phyloP scores from a whole-genome alignment of 2,113 vertebrate genomes.

The Serinus canaria region DNA sequence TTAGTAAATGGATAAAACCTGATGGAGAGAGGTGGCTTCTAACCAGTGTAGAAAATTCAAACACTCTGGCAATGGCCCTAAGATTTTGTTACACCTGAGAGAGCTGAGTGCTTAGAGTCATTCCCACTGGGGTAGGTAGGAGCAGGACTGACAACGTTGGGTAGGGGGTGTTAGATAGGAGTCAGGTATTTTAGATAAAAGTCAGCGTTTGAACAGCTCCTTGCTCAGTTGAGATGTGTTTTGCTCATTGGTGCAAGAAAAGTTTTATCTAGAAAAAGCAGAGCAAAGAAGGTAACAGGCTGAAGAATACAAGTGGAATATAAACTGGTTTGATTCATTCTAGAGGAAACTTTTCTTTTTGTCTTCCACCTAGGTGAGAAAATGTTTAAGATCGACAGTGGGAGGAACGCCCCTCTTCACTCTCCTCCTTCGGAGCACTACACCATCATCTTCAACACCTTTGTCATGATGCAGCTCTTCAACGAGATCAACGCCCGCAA shows the following conservation, averaged over 20 bases:
- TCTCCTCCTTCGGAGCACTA: slow-evolving; percentile 97
- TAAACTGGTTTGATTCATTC: background rate
- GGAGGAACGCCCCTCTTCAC: slow-evolving; percentile 92
- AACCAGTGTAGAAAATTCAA: background rate
- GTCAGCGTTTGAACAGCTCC: background rate
- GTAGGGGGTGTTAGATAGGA: background rate
- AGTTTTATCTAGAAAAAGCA: background rate
- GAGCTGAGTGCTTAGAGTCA: background rate
- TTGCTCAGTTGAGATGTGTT: background rate
- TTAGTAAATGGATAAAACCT: background rate
- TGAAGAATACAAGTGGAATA: background rate
- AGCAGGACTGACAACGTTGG: background rate
- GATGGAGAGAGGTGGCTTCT: background rate
- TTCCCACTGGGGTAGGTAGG: background rate
- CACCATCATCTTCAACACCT: slow-evolving; percentile 99
- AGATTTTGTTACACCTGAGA: background rate
- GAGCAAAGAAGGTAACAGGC: background rate
- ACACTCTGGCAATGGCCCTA: background rate
- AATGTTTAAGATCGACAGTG: slow-evolving; percentile 96
- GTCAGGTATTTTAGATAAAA: background rate
- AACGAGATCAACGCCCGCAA: slow-evolving; percentile 98
- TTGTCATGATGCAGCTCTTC: slow-evolving; percentile 99
- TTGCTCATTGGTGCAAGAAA: background rate
- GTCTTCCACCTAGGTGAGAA: slow-evolving; percentile 80
- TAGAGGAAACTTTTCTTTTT: background rate